phyloP scores from a whole-genome alignment of 2,888 invertebrate species.

The Uloborus plumipes region DNA sequence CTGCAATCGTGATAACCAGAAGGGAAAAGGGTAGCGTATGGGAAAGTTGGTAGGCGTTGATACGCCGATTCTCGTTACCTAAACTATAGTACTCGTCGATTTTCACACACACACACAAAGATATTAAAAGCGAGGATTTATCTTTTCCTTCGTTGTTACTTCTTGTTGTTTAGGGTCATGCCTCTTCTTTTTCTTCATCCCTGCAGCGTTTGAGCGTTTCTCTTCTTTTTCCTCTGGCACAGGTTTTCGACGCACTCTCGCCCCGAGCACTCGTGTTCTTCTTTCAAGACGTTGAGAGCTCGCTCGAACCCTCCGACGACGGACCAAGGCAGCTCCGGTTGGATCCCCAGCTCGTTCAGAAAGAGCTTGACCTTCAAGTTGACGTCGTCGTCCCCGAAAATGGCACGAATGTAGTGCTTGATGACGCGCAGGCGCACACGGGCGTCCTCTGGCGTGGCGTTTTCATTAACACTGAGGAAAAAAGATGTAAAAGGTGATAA shows the following conservation, averaged over 20 bases:
- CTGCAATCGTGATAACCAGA: too few species aligned
- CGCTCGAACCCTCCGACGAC: conserved; percentile 14
- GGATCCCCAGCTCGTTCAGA: background rate
- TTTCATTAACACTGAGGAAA: background rate
- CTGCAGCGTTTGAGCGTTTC: too few species aligned
- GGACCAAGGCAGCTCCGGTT: conserved; percentile 12
- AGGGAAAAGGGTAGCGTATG: too few species aligned
- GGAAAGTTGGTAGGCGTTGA: too few species aligned
- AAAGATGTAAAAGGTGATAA: background rate
- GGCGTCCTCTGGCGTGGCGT: conserved; percentile 7
- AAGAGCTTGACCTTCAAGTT: background rate
- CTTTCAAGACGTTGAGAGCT: background rate
- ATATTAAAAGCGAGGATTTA: too few species aligned
- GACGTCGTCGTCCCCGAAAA: background rate
- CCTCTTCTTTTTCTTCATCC: too few species aligned
- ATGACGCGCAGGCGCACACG: background rate
- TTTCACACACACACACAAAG: too few species aligned
- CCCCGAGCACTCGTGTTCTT: background rate
- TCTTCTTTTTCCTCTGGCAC: background rate
- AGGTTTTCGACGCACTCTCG: conserved; percentile 6
- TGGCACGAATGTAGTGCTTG: conserved; percentile 15
- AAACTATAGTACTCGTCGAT: too few species aligned
- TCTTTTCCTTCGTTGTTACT: too few species aligned
- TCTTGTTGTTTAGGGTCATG: too few species aligned
- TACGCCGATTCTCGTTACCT: too few species aligned